Conservation (phyloP, 2,888 invertebrate species). For the Lycocerus yunnanus region DNA sequence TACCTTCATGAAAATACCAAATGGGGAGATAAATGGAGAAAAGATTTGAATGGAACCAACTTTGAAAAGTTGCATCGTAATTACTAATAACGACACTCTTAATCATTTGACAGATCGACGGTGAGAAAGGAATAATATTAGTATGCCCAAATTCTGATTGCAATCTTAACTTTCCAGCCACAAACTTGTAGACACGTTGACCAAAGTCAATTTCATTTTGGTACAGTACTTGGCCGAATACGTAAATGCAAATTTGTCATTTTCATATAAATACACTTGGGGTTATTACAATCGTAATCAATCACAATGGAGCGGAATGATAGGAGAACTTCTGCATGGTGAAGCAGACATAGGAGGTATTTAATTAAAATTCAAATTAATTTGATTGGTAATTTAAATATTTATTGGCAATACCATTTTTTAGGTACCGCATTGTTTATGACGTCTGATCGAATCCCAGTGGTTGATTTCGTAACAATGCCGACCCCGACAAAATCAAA, state of each 20-base stretch:
- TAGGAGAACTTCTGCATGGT: constrained; percentile 62
- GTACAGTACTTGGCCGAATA: constrained; percentile 59
- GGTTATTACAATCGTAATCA: constrained; percentile 62
- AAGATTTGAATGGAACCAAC: constrained; percentile 56
- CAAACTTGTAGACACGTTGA: constrained; percentile 63
- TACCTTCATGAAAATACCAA: neutral
- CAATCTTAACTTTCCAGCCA: no score
- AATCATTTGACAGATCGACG: constrained; percentile 65
- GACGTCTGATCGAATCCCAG: constrained; percentile 63
- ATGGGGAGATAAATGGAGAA: constrained; percentile 51
- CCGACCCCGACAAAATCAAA: constrained; percentile 70
- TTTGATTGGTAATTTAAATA: no score
- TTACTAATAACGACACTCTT: constrained; percentile 64
- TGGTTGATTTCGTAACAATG: constrained; percentile 70
- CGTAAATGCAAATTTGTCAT: constrained; percentile 62
- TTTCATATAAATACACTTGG: constrained; percentile 63
- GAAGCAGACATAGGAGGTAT: constrained; percentile 58
- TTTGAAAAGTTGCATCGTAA: constrained; percentile 63
- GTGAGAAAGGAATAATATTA: constrained; percentile 39
- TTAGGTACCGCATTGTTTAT: constrained; percentile 69
- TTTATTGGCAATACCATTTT: constrained; percentile 26
- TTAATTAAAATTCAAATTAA: neutral
- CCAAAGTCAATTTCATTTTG: constrained; percentile 66
- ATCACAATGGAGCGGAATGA: constrained; percentile 68
- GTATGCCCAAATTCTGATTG: no score